Evolutionary conservation across 2,113 vertebrate genomes (phyloP), one percentile per base, ranked within the genome.

Genomic region (Genyomyrus donnyi): DNA sequence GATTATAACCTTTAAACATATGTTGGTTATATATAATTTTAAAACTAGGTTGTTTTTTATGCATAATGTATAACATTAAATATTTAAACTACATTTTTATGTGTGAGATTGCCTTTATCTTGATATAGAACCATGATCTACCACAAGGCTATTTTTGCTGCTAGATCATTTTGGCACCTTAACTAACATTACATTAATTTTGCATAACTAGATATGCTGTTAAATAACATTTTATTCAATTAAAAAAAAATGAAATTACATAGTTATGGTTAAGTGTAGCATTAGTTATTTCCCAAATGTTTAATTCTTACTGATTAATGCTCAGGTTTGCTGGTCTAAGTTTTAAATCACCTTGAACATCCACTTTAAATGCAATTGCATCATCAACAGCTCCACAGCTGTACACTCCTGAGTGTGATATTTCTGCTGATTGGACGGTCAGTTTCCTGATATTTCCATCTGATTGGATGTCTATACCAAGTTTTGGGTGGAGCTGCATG

Each of bases 341-440:
- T 85, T 95, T 91, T 95, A 93, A 95, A 95, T 96, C 95, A 97
- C 96, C 96, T 94, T 94, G 93, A 94, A 97, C 95, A 93, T 96
- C 94, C 93, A 96, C 94, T 62, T 92, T 94, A 93, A 97, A 97
- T 80, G 90, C 92, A 83, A 96, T 42, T 85, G 84, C 91, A 90
- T 96, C 95, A 70, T 94, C 94, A 53, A 92, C 90, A 49, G 95
- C 95, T 58, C 94, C 94, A 91, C 96, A 97, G 91, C 92, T 91
- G 90, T 97, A 97, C 87, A 90, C 93, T 58, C 96, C 96, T 77
- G 91, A 89, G 0, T 98, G 93, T 42, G 53, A 85, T 9, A 85
- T 85, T 90, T 95, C 92, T 91, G 95, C 93, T 66, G 94, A 93
- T 66, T 90, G 83, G 92, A 96, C 93, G 89, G 90, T 53, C 2